These are phyloP conservation scores for Drosophila falleni DNA, from an alignment of 2,888 invertebrate species.

Conservation along the genomic window DNA sequence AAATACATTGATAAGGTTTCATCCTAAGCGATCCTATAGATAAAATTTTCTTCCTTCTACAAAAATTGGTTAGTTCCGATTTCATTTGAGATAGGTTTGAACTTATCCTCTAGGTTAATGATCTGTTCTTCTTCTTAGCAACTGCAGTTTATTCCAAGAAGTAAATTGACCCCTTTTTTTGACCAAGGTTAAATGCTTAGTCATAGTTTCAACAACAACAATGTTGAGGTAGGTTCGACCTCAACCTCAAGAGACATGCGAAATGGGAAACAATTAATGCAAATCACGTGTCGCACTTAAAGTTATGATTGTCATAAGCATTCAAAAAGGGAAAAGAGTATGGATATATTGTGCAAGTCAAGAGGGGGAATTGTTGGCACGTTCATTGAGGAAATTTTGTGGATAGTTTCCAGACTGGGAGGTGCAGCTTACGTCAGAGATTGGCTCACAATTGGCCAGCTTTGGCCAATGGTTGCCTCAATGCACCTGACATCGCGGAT, in stretches of 20 bases:
- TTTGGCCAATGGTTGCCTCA: constrained; percentile 69
- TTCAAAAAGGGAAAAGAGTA: constrained; percentile 1
- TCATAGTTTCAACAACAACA: background rate
- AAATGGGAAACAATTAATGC: constrained; percentile 55
- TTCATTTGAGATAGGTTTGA: background rate
- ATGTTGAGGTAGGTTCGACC: constrained; percentile 59
- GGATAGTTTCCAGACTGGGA: constrained; percentile 14
- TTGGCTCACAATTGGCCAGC: constrained; percentile 38
- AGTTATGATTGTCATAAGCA: constrained; percentile 66
- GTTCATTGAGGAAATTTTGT: constrained; percentile 71
- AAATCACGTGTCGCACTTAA: constrained; percentile 55
- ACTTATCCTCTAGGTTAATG: background rate
- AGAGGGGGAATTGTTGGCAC: constrained; percentile 67
- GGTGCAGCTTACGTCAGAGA: constrained; percentile 56
- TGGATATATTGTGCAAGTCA: constrained; percentile 44
- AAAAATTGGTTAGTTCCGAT: too few species aligned
- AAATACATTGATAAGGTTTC: too few species aligned
- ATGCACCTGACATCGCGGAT: constrained; percentile 28
- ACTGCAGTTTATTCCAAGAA: background rate
- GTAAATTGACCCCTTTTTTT: background rate
- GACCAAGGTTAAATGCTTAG: constrained; percentile 31
- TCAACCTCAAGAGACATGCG: constrained; percentile 23
- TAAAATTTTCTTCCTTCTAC: too few species aligned
- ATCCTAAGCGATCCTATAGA: too few species aligned
- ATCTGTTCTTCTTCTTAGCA: too few species aligned